These are phyloP conservation scores for Heteromyza rotundicornis DNA, from an alignment of 2,888 invertebrate species.

Conservation along the genomic window DNA sequence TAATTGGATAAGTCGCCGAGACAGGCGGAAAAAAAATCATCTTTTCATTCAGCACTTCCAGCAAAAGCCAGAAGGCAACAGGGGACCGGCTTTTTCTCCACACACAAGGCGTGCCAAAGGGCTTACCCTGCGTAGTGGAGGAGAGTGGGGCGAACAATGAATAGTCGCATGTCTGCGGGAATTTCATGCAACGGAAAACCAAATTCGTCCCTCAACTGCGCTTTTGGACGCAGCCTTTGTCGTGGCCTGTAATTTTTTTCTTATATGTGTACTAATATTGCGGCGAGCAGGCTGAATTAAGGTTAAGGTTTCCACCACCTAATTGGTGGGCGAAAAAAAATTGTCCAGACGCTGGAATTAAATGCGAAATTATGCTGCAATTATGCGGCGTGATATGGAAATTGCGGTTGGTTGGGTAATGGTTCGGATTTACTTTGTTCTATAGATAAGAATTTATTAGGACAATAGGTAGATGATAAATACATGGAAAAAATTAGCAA, in stretches of 20 bases:
- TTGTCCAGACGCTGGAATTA: slow-evolving; percentile 43
- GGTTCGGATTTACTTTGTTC: too few species aligned
- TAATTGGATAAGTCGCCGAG: slow-evolving; percentile 38
- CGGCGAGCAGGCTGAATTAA: neutral
- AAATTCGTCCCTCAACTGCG: neutral
- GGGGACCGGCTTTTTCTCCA: too few species aligned
- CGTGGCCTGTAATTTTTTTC: neutral
- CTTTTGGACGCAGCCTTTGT: too few species aligned
- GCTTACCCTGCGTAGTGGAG: too few species aligned
- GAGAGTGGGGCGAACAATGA: too few species aligned
- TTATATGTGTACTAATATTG: neutral
- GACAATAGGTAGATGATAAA: too few species aligned
- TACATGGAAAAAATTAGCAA: too few species aligned
- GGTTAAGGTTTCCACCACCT: neutral
- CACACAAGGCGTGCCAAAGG: too few species aligned
- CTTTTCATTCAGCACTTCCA: slow-evolving; percentile 11
- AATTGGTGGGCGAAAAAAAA: neutral
- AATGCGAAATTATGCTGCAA: slow-evolving; percentile 49
- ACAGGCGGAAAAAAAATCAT: neutral
- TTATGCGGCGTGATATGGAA: slow-evolving; percentile 46
- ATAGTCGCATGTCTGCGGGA: slow-evolving; percentile 36
- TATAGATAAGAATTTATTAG: too few species aligned
- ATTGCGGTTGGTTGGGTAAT: too few species aligned
- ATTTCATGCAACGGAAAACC: slow-evolving; percentile 24
- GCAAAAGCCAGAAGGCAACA: too few species aligned